Percentiles rank a stretch among this genome's conserved stretches.
phyloP scores from a whole-genome alignment of 1,140 invertebrate genomes.

The Drosophila grimshawi region DNA sequence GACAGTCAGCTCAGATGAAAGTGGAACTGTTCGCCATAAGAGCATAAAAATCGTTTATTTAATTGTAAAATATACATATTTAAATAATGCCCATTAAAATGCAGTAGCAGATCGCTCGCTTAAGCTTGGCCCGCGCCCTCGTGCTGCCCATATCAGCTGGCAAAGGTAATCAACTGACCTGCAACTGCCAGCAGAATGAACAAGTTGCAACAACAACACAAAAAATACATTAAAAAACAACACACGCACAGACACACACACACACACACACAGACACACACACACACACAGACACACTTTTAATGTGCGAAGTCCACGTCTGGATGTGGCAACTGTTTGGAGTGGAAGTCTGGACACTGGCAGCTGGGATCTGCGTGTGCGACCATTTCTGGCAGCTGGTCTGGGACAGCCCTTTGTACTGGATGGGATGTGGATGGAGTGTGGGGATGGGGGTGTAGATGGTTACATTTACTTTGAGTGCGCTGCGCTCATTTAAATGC shows the following conservation, averaged over 20 bases:
- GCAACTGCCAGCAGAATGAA: constrained; percentile 21
- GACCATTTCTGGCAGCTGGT: constrained; percentile 5
- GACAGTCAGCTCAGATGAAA: constrained; percentile 17
- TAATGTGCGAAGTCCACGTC: constrained; percentile 55
- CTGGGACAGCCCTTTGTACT: constrained; percentile 57
- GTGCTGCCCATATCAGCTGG: constrained; percentile 55
- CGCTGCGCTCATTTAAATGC: constrained; percentile 80
- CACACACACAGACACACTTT: constrained; percentile 54
- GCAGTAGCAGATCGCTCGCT: constrained; percentile 56
- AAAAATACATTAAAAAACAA: constrained; percentile 28
- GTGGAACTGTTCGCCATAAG: constrained; percentile 51
- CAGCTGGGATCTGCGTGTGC: constrained; percentile 32
- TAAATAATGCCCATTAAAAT: constrained; percentile 78
- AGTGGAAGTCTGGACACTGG: constrained; percentile 7
- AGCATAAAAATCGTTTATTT: constrained; percentile 72
- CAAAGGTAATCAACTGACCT: constrained; percentile 77
- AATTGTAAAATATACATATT: constrained; percentile 83
- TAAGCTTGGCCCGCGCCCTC: constrained; percentile 34
- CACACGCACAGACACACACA: constrained; percentile 31
- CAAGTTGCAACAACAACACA: constrained; percentile 18
- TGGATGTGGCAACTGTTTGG: constrained; percentile 25
- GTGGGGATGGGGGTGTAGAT: neutral
- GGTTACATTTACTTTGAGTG: constrained; percentile 72
- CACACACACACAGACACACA: constrained; percentile 37
- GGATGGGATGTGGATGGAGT: constrained; percentile 14